Base-by-base conservation (phyloP, 2,888 invertebrate genomes). In the Acleris emargana region DNA sequence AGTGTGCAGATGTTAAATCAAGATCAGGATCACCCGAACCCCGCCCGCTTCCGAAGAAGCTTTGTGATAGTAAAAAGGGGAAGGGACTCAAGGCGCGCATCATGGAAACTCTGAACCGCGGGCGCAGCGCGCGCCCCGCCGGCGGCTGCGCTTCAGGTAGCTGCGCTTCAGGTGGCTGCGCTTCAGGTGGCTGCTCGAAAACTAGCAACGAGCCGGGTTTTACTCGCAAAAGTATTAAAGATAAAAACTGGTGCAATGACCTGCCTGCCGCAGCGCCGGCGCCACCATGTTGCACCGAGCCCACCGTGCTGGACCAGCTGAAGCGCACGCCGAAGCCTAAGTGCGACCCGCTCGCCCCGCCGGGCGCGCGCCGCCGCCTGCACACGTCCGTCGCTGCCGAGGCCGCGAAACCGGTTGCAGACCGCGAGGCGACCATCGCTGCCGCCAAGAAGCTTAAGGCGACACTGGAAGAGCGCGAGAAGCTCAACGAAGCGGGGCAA, bases 61-160 rank as follows among this genome's bases (percentile, higher is more conserved):
- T 5, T 11, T 42, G 42, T 6, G 32, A 13, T 18, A 47, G 25
- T 16, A 28, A n/a, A 5, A 42, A n/a, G 25, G 22, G 25, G 25
- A 63, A 63, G 52, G 52, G 52, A 1, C 51, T 58, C 38, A 63
- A 57, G n/a, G 52, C 58, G 1, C 63, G 63, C 51, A 63, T 63
- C 13, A 52, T 63, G 45, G 58, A 63, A 11, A 13, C 63, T n/a
- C 17, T 63, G 20, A 32, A 51, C 20, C 38, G 63, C 45, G 63
- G 55, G 20, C 45, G 57, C 42, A 38, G 62, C 16, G 20, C 50
- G 32, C 22, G 55, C 45, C 42, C 50, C 22, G 52, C 28, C 4
- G 51, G 52, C 32, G 50, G n/a, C 22, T 25, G 51, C 16, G n/a
- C 25, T 3, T 17, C 17, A n/a, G 28, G 25, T 3, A 17, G 32